Conservation (phyloP, 2,888 invertebrate genomes). For the Nasonia oneida region DNA sequence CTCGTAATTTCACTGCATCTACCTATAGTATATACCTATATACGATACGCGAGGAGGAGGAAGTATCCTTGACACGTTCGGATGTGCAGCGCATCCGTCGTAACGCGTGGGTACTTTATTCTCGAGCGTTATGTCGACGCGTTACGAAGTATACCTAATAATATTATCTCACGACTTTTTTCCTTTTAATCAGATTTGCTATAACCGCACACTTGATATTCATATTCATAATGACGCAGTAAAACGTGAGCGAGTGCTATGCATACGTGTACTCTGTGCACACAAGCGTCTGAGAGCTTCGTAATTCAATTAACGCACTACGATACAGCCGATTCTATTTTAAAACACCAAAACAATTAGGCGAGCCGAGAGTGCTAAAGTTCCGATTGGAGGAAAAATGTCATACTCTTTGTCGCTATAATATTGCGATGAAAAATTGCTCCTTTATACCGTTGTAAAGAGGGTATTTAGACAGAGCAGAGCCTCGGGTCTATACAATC, state of each 20-base stretch:
- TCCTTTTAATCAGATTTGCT: neutral
- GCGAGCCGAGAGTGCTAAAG: too few relatives aligned
- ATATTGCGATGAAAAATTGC: neutral
- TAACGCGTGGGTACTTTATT: neutral
- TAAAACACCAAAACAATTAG: too few relatives aligned
- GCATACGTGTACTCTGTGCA: too few relatives aligned
- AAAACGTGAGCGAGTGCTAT: neutral
- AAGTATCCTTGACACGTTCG: conserved; percentile 34
- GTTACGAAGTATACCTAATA: neutral
- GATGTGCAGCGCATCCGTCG: neutral
- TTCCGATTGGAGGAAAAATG: too few relatives aligned
- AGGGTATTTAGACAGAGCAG: neutral
- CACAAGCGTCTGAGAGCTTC: too few relatives aligned
- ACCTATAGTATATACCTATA: neutral
- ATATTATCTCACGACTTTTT: neutral
- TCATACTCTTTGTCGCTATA: too few relatives aligned
- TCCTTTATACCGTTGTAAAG: neutral
- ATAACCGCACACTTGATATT: neutral
- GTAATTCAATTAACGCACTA: too few relatives aligned
- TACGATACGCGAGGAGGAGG: neutral
- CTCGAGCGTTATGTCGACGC: neutral
- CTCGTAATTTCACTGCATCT: neutral
- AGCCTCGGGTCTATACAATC: neutral
- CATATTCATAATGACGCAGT: neutral
- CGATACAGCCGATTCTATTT: too few relatives aligned